A percentile compares a stretch with the other conserved stretches of the same genome.
Conservation (phyloP, 2,113 vertebrate genomes). For the Takifugu flavidus region DNA sequence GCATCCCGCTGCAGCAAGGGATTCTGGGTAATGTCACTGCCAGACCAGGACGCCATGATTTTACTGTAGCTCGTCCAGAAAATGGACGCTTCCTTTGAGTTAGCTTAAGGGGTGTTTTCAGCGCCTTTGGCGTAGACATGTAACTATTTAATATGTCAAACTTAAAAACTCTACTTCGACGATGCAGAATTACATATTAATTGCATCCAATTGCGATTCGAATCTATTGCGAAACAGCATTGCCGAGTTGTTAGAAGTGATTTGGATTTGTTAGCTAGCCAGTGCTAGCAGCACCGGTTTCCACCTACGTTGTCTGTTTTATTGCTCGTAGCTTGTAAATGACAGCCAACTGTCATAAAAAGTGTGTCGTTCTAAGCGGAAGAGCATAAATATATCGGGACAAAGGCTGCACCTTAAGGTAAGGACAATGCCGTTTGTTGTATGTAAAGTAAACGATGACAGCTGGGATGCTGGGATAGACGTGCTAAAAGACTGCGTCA, state of each 20-base stretch:
- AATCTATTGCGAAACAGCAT: too few relatives aligned
- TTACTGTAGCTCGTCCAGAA: constrained; percentile 43
- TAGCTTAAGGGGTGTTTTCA: not conserved
- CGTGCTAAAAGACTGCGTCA: constrained; percentile 51
- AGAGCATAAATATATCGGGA: not conserved
- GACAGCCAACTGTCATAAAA: not conserved
- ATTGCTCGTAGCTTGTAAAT: constrained; percentile 3
- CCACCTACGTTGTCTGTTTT: constrained; percentile 14
- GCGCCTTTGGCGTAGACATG: not conserved
- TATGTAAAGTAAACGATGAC: too few relatives aligned
- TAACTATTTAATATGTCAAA: accelerated
- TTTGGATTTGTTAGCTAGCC: constrained; percentile 30
- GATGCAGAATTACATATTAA: not conserved
- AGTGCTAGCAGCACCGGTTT: constrained; percentile 22
- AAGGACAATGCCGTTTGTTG: not conserved
- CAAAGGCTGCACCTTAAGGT: constrained; percentile 48
- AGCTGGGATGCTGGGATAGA: constrained; percentile 1
- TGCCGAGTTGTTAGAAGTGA: not conserved
- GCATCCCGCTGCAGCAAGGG: constrained; percentile 25
- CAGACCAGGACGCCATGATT: constrained; percentile 56
- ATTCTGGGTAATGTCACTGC: constrained; percentile 38
- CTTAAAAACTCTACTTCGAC: accelerated
- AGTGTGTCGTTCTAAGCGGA: not conserved
- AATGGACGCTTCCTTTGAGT: constrained; percentile 49
- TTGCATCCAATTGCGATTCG: not conserved